Conservation (phyloP, 2,888 invertebrate genomes). For the Hyppa rectilinea region DNA sequence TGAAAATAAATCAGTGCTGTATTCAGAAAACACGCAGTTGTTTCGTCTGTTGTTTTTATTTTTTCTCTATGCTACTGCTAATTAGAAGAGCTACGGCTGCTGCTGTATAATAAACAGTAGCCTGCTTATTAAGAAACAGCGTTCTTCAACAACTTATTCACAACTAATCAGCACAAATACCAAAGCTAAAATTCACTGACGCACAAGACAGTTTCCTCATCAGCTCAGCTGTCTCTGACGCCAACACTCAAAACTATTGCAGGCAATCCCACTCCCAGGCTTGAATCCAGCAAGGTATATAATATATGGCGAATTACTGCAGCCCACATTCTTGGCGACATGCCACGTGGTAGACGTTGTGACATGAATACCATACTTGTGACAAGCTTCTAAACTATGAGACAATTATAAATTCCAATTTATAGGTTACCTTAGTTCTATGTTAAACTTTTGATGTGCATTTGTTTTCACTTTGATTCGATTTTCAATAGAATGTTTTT, state of each 20-base stretch:
- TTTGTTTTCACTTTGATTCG: slow-evolving; percentile 10
- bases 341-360: slow-evolving; percentile 62
- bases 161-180: neutral
- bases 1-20: slow-evolving; percentile 14
- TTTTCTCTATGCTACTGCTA: neutral
- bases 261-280: slow-evolving; percentile 44
- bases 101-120: neutral
- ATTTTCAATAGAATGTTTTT: neutral
- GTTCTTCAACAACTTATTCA: neutral
- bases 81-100: neutral
- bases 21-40: slow-evolving; percentile 10
- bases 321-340: slow-evolving; percentile 68
- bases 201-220: neutral
- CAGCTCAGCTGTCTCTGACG: slow-evolving; percentile 15
- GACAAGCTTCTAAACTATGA: slow-evolving; percentile 56
- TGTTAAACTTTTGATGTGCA: slow-evolving; percentile 16
- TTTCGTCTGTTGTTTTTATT: neutral
- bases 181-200: neutral
- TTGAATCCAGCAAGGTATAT: slow-evolving; percentile 24
- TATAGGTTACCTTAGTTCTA: slow-evolving; percentile 13
- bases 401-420: slow-evolving; percentile 53
- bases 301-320: slow-evolving; percentile 50
- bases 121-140: neutral
- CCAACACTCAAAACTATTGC: slow-evolving; percentile 19
- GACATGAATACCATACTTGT: slow-evolving; percentile 63